Conservation (phyloP, 2,888 invertebrate genomes). For the Podabrus alpinus region DNA sequence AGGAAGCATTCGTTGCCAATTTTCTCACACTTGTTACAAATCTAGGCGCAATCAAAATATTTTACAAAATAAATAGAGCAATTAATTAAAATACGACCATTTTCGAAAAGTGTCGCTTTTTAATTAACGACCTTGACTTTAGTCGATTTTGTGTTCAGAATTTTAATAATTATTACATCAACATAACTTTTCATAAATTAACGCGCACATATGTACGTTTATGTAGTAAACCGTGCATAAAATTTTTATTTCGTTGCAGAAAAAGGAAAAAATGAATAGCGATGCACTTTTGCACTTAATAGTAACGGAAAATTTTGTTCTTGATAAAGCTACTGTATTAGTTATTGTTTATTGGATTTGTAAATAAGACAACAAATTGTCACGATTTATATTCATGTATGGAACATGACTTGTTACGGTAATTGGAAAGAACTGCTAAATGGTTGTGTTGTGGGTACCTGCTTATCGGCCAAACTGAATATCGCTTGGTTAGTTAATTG, state of each 20-base stretch:
- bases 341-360: background rate
- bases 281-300: background rate
- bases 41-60: background rate
- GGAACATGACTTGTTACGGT: background rate
- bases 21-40: background rate
- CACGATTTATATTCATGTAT: background rate
- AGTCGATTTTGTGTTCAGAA: background rate
- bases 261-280: background rate
- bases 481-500: background rate
- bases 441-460: background rate
- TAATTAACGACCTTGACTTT: background rate
- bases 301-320: background rate
- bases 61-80: background rate
- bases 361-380: background rate
- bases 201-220: background rate
- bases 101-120: background rate
- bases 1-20: background rate
- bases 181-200: background rate
- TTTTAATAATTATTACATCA: background rate
- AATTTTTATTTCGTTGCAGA: background rate
- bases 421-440: background rate
- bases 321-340: background rate
- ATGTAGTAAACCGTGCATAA: background rate
- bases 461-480: background rate
- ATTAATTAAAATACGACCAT: background rate